These are phyloP conservation scores for Leptonema lineaticorne DNA, from an alignment of 1,140 invertebrate genomes.

Conservation along the genomic window DNA sequence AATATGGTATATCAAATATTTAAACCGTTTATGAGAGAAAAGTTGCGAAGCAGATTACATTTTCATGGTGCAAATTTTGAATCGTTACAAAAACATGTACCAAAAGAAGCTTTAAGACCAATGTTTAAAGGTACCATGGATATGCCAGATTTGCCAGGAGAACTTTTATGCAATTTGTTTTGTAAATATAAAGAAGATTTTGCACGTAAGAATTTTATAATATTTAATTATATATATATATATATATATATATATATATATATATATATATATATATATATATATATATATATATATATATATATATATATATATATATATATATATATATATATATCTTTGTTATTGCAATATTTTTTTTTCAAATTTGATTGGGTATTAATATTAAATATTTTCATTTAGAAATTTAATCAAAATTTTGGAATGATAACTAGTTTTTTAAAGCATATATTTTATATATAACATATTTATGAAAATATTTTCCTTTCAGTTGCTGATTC, in stretches of 20 bases:
- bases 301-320: background rate
- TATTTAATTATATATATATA: background rate
- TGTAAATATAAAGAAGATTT: constrained; percentile 52
- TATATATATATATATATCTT: background rate
- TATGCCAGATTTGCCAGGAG: constrained; percentile 55
- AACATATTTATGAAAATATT: no score
- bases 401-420: no score
- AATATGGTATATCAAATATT: constrained; percentile 86
- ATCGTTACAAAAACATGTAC: constrained; percentile 74
- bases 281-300: background rate
- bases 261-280: background rate
- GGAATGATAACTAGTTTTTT: no score
- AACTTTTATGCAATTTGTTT: constrained; percentile 51
- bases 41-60: constrained; percentile 70
- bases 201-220: constrained; percentile 44
- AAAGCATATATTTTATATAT: no score
- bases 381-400: no score
- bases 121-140: constrained; percentile 75
- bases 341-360: background rate
- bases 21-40: constrained; percentile 82
- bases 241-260: background rate
- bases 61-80: constrained; percentile 82
- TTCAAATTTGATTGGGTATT: no score
- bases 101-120: constrained; percentile 71
- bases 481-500: no score